phyloP scores from a whole-genome alignment of 1,140 invertebrate genomes.

The Oncopodura yosiiana region DNA sequence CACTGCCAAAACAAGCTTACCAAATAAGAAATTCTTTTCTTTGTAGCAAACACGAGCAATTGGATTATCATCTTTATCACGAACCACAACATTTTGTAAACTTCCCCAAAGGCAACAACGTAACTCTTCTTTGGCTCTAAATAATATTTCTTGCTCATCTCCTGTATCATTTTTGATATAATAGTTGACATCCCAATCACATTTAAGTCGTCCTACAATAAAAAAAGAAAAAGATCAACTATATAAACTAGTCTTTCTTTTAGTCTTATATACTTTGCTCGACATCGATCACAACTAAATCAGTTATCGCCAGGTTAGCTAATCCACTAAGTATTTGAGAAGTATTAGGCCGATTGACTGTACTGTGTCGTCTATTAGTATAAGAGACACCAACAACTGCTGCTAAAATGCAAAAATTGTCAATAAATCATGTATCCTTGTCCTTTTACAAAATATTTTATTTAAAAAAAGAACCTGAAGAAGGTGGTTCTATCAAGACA shows the following conservation, averaged over 20 bases:
- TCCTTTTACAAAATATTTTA: no score
- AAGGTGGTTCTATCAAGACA: no score
- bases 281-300: not conserved
- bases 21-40: conserved; percentile 16
- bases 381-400: no score
- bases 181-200: conserved; percentile 10
- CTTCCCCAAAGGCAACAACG: conserved; percentile 3
- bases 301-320: not conserved
- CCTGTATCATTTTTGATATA: not conserved
- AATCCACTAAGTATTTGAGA: no score
- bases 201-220: not conserved
- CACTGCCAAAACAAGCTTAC: conserved; percentile 17
- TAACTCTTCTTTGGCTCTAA: conserved; percentile 16
- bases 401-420: no score
- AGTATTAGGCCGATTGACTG: no score
- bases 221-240: not conserved
- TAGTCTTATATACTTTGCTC: conserved; percentile 4
- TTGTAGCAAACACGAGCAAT: conserved; percentile 25
- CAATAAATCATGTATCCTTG: no score
- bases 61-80: not conserved
- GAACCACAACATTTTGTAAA: conserved; percentile 21
- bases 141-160: not conserved
- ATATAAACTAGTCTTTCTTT: no score
- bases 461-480: no score
- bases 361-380: no score